Percentiles rank a stretch among this genome's conserved stretches.
Conservation (phyloP, 2,888 invertebrate genomes). For the Alloplasta piceator region DNA sequence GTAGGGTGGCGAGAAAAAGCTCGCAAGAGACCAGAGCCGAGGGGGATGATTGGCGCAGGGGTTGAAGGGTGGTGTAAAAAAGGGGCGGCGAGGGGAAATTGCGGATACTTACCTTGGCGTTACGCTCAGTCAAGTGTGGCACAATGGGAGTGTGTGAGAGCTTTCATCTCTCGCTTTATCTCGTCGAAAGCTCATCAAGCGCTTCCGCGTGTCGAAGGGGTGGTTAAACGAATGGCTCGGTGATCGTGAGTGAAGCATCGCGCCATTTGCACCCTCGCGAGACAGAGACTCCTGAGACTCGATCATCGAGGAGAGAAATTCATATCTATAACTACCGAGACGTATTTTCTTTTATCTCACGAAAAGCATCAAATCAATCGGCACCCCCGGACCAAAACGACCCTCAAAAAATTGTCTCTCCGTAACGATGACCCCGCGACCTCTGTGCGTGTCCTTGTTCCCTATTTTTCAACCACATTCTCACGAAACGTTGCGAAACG, state of each 20-base stretch:
- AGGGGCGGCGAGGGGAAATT: constrained; percentile 33
- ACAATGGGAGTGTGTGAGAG: background rate
- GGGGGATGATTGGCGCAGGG: background rate
- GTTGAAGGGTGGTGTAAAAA: constrained; percentile 29
- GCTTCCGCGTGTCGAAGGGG: background rate
- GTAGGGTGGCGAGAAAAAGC: background rate
- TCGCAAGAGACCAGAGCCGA: constrained; percentile 2
- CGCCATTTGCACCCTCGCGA: constrained; percentile 21
- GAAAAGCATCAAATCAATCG: too few relatives aligned
- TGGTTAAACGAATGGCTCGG: constrained; percentile 48
- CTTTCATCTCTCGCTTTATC: background rate
- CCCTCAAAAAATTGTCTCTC: too few relatives aligned
- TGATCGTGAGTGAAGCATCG: constrained; percentile 51
- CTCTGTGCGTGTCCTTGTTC: too few relatives aligned
- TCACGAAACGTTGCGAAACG: too few relatives aligned
- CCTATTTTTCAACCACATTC: too few relatives aligned
- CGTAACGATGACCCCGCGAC: too few relatives aligned
- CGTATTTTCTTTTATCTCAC: too few relatives aligned
- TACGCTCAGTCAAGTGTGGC: constrained; percentile 37
- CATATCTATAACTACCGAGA: too few relatives aligned
- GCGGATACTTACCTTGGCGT: constrained; percentile 44
- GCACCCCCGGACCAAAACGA: too few relatives aligned
- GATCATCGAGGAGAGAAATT: constrained; percentile 24
- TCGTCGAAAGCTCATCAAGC: background rate
- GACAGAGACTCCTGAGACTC: constrained; percentile 13